phyloP scores from a whole-genome alignment of 2,113 vertebrate genomes.

The Perccottus glenii region DNA sequence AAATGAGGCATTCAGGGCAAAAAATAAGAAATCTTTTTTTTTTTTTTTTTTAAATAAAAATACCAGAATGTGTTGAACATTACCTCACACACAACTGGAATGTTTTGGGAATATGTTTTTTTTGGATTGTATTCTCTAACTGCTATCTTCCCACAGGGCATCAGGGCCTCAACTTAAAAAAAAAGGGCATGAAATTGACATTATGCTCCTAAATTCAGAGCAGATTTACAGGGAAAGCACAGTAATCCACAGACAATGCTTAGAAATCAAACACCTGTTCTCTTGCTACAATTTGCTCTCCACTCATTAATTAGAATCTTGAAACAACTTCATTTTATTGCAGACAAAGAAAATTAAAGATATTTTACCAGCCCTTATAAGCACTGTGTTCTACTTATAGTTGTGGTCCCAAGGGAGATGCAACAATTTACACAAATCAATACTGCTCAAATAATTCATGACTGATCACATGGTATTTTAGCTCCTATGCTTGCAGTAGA shows the following conservation, averaged over 20 bases:
- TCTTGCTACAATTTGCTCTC: constrained; percentile 22
- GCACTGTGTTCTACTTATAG: constrained; percentile 66
- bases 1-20: constrained; percentile 72
- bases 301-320: constrained; percentile 35
- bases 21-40: constrained; percentile 48
- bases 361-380: constrained; percentile 52
- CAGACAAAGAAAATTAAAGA: constrained; percentile 12
- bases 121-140: constrained; percentile 59
- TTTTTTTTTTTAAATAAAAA: too few species aligned
- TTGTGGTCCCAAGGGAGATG: constrained; percentile 70
- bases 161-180: constrained; percentile 41
- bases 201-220: constrained; percentile 68
- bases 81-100: constrained; percentile 51
- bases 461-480: constrained; percentile 80
- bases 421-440: constrained; percentile 81
- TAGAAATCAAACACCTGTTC: constrained; percentile 47
- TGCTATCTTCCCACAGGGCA: constrained; percentile 73
- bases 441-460: constrained; percentile 79
- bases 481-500: constrained; percentile 72
- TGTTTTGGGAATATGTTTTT: constrained; percentile 68
- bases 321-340: constrained; percentile 18
- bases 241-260: constrained; percentile 69
- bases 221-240: constrained; percentile 68
- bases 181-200: constrained; percentile 77
- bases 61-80: constrained; percentile 65